A percentile compares a stretch with the other conserved stretches of the same genome.
phyloP scores from a whole-genome alignment of 37 sponge, comb jelly and placozoan species.

The Aplysina aerophoba region DNA sequence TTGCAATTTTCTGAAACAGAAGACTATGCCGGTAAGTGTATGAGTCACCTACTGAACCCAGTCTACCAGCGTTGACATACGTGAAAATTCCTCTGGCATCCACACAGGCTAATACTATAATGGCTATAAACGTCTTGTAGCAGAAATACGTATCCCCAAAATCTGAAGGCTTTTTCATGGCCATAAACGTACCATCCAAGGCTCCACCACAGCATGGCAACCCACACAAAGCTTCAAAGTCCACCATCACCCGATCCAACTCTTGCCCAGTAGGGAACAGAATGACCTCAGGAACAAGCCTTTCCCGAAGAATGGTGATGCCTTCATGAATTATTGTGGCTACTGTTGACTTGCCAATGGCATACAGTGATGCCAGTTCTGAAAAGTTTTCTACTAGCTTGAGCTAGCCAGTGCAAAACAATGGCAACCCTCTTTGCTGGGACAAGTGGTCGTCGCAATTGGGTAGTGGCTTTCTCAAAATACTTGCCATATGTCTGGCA shows the following conservation, averaged over 20 bases:
- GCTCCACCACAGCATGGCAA: conserved; percentile 27
- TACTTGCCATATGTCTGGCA: neutral
- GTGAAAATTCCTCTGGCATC: conserved; percentile 31
- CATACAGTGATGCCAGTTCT: neutral
- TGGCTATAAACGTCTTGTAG: conserved; percentile 21
- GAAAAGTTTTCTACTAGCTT: neutral
- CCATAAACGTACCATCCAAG: conserved; percentile 29
- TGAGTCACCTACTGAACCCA: conserved; percentile 29
- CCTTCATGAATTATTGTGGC: conserved; percentile 9
- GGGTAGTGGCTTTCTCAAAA: conserved; percentile 8
- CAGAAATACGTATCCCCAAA: conserved; percentile 23
- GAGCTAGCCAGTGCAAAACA: conserved; percentile 29
- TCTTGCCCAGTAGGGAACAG: conserved; percentile 12
- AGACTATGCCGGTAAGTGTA: neutral
- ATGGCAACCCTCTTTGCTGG: conserved; percentile 21
- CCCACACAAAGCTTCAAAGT: conserved; percentile 9
- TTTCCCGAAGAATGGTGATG: neutral
- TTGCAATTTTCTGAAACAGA: neutral
- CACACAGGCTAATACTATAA: conserved; percentile 15
- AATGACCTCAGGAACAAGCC: neutral
- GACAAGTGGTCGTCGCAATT: neutral
- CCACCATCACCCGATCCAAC: neutral
- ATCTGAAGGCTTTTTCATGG: conserved; percentile 8
- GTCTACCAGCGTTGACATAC: conserved; percentile 29
- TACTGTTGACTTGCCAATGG: conserved; percentile 17